Evolutionary conservation across 2,113 vertebrate genomes (phyloP).

Genomic region (Scophthalmus maximus): DNA sequence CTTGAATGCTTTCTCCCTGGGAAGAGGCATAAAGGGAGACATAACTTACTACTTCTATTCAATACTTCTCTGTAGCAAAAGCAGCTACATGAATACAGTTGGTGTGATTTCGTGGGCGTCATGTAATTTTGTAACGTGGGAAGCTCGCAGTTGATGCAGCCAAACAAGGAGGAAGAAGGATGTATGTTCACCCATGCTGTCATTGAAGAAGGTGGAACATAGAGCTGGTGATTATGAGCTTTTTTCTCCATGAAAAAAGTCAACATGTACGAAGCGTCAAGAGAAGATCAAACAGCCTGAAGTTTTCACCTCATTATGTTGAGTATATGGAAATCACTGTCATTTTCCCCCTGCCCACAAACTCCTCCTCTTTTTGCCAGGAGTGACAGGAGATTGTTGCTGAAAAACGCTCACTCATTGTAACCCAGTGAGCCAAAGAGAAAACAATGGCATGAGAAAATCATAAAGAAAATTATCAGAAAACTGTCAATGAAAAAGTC

Average conservation of each 20-base stretch:
- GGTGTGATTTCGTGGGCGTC: neutral
- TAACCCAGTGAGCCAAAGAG: too few relatives aligned
- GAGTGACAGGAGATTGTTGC: neutral
- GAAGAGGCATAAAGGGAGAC: neutral
- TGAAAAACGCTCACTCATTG: too few relatives aligned
- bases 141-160: neutral
- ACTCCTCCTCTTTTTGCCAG: neutral
- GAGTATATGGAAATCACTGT: constrained; percentile 11
- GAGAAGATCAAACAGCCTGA: neutral
- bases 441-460: too few relatives aligned
- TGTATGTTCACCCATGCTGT: neutral
- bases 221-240: neutral
- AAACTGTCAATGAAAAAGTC: neutral
- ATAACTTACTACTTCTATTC: neutral
- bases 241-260: neutral
- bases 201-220: neutral
- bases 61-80: neutral
- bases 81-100: neutral
- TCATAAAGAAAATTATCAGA: too few relatives aligned
- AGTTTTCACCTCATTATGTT: neutral
- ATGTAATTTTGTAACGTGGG: neutral
- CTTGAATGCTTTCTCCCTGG: neutral
- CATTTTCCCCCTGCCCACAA: neutral
- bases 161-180: neutral
- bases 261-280: too few relatives aligned